Percentiles rank a stretch among this genome's conserved stretches.
These are phyloP conservation scores for Sebastes miniatus DNA, from an alignment of 2,797 vertebrate species.

Conservation along the genomic window DNA sequence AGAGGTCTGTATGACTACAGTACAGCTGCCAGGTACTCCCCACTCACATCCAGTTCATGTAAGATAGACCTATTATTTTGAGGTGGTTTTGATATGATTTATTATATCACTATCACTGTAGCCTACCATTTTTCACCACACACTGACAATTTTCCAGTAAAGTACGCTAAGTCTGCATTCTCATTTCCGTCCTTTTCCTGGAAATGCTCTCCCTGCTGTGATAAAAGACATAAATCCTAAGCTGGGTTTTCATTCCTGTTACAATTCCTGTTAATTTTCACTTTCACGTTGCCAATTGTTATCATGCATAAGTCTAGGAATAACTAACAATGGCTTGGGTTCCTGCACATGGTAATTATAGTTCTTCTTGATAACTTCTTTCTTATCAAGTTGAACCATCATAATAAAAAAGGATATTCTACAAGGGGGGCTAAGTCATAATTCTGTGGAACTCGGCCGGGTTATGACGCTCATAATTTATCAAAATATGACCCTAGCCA, in stretches of 20 bases:
- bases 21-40: background rate
- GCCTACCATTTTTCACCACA: background rate
- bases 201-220: background rate
- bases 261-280: background rate
- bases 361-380: background rate
- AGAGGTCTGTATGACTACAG: background rate
- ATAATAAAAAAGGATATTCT: background rate
- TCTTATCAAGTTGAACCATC: background rate
- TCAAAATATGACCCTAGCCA: background rate
- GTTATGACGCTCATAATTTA: background rate
- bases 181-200: background rate
- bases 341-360: background rate
- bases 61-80: background rate
- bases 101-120: background rate
- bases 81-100: background rate
- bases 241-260: background rate
- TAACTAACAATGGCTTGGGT: background rate
- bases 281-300: too few species aligned
- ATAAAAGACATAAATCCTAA: background rate
- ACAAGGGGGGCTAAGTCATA: background rate
- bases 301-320: background rate
- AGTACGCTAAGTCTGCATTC: background rate
- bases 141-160: background rate
- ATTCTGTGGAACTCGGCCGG: background rate
- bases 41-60: background rate